Conservation (phyloP, 2,113 vertebrate genomes). For the Camelus dromedarius region DNA sequence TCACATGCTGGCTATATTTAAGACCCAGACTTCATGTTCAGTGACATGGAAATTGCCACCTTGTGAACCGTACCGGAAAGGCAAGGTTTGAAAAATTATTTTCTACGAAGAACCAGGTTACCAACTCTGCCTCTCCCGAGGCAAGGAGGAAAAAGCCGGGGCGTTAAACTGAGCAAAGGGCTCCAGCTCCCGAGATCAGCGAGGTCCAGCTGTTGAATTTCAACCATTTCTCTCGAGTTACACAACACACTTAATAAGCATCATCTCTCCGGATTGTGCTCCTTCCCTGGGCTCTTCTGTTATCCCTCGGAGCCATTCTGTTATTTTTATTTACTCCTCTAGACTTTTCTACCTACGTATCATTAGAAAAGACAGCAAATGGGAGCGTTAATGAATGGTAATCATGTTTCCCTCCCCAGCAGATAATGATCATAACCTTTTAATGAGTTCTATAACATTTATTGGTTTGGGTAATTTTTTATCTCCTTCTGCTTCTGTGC, state of each 20-base stretch:
- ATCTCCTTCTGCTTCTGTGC: constrained; percentile 7
- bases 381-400: not conserved
- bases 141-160: not conserved
- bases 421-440: constrained; percentile 10
- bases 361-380: constrained; percentile 41
- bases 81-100: constrained; percentile 51
- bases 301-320: not conserved
- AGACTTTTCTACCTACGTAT: not conserved
- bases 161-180: rapidly evolving
- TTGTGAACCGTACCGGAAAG: constrained; percentile 58
- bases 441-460: not conserved
- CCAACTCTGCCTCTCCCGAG: not conserved
- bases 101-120: constrained; percentile 49
- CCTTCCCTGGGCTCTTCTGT: not conserved
- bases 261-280: not conserved
- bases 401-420: not conserved
- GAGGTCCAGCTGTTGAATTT: too few species aligned
- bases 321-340: constrained; percentile 14
- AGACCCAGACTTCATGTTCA: constrained; percentile 72
- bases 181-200: not conserved
- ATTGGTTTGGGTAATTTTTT: constrained; percentile 41
- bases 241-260: too few species aligned
- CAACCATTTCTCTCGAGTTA: not conserved
- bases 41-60: constrained; percentile 78
- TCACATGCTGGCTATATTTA: constrained; percentile 77